Base-by-base conservation (phyloP, 2,888 invertebrate species). In the Camptogramma bilineatum region DNA sequence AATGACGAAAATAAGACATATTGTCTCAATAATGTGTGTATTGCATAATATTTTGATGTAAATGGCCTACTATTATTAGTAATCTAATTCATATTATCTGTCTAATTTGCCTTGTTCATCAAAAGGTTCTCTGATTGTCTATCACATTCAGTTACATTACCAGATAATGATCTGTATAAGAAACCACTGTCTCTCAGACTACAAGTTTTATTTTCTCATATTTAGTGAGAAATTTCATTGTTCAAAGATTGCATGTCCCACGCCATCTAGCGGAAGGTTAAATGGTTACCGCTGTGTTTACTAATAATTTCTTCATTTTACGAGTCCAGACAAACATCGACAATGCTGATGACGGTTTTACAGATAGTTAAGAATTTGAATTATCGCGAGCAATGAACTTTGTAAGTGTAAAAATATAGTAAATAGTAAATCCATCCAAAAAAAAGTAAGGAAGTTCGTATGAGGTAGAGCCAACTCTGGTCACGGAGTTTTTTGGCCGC, bases 211-310 rank as follows among this genome's bases (percentile, higher is more conserved):
- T 62, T 60, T 66, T 61, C 34, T 73, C 68, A 69, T 72, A 62
- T 73, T 75, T 74, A 69, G 71, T 66, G 64, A 70, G 70, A 72
- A 71, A 65, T 75, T 74, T 73, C 70, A 74, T 67, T 75, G 76
- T 72, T 71, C 72, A 70, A 68, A 65, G 69, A 74, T 81, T 68
- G 82, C 82, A 82, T 82, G 82, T 67, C 31, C 70, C 82, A 82
- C 82, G 82, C 79, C 44, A 80, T 71, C 64, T 65, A 54, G 51
- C 54, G 59, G 64, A 62, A 64, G 64, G 62, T 54, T 65, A 54
- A 64, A 66, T 52, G 59, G 55, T 66, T 42, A 70, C 69, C 53
- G 57, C 63, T 64, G 57, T 74, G 74, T 79, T 80, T 76, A 71
- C 72, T 71, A 60, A 70, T 81, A 75, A 78, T 78, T 76, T 77